phyloP scores from a whole-genome alignment of 2,888 invertebrate species.

The Thereva nobilitata region DNA sequence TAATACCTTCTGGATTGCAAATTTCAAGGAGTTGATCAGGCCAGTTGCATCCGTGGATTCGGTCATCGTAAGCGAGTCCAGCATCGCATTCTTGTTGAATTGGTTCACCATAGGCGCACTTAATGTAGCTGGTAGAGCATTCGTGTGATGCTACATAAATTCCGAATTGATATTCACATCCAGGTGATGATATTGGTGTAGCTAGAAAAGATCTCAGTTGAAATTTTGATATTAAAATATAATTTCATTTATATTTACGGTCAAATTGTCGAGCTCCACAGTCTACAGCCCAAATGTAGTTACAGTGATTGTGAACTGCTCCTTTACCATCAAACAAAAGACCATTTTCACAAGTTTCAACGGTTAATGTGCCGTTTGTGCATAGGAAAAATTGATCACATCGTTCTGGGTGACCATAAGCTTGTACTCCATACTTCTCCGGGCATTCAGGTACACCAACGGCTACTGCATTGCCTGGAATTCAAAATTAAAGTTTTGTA shows the following conservation, averaged over 20 bases:
- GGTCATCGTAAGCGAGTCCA: conserved; percentile 85
- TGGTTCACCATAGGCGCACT: conserved; percentile 82
- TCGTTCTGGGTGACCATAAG: conserved; percentile 84
- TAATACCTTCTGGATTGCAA: conserved; percentile 87
- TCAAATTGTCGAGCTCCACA: conserved; percentile 82
- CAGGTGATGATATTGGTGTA: conserved; percentile 76
- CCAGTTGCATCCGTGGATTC: conserved; percentile 91
- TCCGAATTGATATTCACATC: conserved; percentile 88
- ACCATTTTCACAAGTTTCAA: conserved; percentile 91
- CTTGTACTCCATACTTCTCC: conserved; percentile 76
- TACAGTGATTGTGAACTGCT: conserved; percentile 87
- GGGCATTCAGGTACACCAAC: conserved; percentile 76
- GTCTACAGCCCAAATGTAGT: conserved; percentile 90
- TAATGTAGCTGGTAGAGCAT: conserved; percentile 84
- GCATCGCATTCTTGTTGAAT: conserved; percentile 81
- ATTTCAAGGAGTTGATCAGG: conserved; percentile 84
- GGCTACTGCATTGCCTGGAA: conserved; percentile 53
- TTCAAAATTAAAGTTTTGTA: too few relatives aligned
- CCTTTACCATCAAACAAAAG: conserved; percentile 90
- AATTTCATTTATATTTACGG: conserved; percentile 62
- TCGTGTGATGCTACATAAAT: conserved; percentile 79
- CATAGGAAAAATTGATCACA: conserved; percentile 91
- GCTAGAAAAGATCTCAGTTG: conserved; percentile 61
- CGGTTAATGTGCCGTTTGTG: conserved; percentile 85
- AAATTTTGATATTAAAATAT: background rate